These are phyloP conservation scores for Cyprinodon variegatus DNA, from an alignment of 2,113 vertebrate species.

Conservation along the genomic window DNA sequence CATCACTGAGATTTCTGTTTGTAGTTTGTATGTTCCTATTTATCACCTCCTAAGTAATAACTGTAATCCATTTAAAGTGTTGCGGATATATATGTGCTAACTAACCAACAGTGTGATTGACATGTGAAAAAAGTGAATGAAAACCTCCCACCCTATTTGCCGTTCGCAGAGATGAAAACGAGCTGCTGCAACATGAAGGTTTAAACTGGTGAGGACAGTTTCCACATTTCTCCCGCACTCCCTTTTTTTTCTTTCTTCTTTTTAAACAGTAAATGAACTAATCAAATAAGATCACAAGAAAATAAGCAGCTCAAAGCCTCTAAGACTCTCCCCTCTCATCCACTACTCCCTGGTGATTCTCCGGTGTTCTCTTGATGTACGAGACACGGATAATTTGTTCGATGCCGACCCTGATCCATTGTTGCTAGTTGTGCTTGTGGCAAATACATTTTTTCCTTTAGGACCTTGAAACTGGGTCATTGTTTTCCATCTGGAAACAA, in stretches of 20 bases:
- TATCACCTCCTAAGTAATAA: conserved; percentile 28
- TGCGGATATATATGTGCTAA: conserved; percentile 43
- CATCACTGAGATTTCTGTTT: conserved; percentile 34
- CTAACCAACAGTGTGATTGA: conserved; percentile 56
- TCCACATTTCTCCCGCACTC: conserved; percentile 65
- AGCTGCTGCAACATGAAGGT: conserved; percentile 74
- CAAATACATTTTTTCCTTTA: conserved; percentile 60
- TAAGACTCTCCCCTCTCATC: conserved; percentile 22
- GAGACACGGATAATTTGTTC: conserved; percentile 54
- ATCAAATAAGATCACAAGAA: conserved; percentile 61
- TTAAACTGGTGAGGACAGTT: conserved; percentile 78
- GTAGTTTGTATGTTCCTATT: conserved; percentile 48
- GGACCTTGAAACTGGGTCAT: conserved; percentile 63
- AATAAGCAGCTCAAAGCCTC: conserved; percentile 47
- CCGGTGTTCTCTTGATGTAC: conserved; percentile 48
- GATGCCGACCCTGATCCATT: conserved; percentile 61
- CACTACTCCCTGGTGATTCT: conserved; percentile 52
- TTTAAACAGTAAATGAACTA: conserved; percentile 55
- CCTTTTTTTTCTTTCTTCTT: conserved; percentile 19
- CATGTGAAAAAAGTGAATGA: conserved; percentile 66
- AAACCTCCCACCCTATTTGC: conserved; percentile 67
- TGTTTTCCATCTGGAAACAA: conserved; percentile 59
- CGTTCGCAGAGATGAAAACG: conserved; percentile 75
- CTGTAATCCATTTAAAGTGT: conserved; percentile 30
- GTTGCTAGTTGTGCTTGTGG: conserved; percentile 62